Conservation (phyloP, 2,888 invertebrate genomes). For the Campaea margaritaria region DNA sequence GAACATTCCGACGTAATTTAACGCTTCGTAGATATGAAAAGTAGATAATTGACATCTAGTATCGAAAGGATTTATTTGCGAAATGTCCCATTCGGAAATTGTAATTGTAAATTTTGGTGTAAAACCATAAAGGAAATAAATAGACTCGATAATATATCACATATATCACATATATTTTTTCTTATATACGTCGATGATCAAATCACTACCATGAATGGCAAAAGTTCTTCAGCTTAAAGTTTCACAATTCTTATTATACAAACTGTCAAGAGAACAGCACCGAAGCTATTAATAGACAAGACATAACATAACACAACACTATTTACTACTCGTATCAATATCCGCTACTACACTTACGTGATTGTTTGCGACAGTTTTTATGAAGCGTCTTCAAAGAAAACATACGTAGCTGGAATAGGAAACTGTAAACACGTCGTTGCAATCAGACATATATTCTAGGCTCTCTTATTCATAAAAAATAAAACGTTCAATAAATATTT, state of each 20-base stretch:
- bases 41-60: not conserved
- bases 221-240: too few species aligned
- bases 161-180: too few species aligned
- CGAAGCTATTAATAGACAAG: constrained; percentile 21
- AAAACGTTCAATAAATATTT: too few species aligned
- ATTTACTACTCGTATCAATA: constrained; percentile 27
- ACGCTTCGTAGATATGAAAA: not conserved
- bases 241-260: not conserved
- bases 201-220: too few species aligned
- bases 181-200: too few species aligned
- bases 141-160: too few species aligned
- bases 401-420: constrained; percentile 10
- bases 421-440: constrained; percentile 26
- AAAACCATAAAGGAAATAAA: too few species aligned
- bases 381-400: constrained; percentile 34
- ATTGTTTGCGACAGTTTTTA: constrained; percentile 35
- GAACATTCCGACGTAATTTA: too few species aligned
- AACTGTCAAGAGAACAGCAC: constrained; percentile 1
- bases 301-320: constrained; percentile 13
- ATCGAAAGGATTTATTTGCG: too few species aligned
- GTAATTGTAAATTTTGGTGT: too few species aligned
- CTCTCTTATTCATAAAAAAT: too few species aligned
- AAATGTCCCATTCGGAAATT: too few species aligned
- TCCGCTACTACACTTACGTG: constrained; percentile 27
- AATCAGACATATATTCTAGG: not conserved